Evolutionary conservation across 2,113 vertebrate species (phyloP).

Genomic region (Phoxinus phoxinus): DNA sequence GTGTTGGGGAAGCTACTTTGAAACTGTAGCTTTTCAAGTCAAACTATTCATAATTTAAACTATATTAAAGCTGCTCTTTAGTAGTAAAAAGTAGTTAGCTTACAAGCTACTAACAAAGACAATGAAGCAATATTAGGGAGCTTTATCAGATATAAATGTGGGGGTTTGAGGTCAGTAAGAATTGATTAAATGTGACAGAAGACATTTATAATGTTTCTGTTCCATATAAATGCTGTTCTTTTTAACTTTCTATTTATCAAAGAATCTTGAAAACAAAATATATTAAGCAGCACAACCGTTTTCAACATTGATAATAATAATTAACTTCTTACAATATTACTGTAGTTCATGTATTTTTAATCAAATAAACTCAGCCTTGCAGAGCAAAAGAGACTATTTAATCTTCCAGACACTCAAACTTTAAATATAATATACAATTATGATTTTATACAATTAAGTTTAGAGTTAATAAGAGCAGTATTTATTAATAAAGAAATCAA

Average conservation of each 20-base stretch:
- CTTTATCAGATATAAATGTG: not conserved
- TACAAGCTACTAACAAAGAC: not conserved
- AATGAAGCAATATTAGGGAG: not conserved
- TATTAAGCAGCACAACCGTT: not conserved
- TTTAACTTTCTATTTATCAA: not conserved
- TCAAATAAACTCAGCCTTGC: not conserved
- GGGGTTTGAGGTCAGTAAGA: not conserved
- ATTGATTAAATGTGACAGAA: not conserved
- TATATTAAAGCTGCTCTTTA: not conserved
- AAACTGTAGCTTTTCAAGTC: not conserved
- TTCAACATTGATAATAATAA: not conserved
- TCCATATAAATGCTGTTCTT: not conserved
- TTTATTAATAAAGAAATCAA: not conserved
- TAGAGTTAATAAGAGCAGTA: too few relatives aligned
- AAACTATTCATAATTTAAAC: not conserved
- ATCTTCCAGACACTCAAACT: not conserved
- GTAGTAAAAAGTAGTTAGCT: not conserved
- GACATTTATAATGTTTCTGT: not conserved
- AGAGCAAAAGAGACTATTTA: not conserved
- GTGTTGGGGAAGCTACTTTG: slow-evolving; percentile 1
- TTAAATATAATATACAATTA: not conserved
- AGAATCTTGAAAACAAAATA: not conserved
- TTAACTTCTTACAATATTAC: not conserved
- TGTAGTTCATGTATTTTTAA: not conserved
- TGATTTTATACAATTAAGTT: too few relatives aligned